phyloP scores from a whole-genome alignment of 2,797 vertebrate species.

The Pipistrellus kuhlii region DNA sequence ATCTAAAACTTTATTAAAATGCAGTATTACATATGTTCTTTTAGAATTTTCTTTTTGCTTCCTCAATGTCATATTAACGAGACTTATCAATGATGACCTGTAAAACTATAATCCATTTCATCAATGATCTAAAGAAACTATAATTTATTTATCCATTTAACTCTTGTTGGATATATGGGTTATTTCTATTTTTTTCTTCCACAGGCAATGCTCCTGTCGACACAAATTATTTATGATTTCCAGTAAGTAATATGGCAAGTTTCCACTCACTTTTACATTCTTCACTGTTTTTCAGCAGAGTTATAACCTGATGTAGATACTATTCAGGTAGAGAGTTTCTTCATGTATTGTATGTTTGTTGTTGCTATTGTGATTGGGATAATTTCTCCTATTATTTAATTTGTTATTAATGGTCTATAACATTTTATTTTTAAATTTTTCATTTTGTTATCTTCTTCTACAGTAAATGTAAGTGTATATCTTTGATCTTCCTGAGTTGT shows the following conservation, averaged over 20 bases:
- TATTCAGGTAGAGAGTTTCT: background rate
- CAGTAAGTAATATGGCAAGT: background rate
- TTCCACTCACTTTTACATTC: background rate
- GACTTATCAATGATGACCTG: background rate
- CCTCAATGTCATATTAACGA: background rate
- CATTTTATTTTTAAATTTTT: background rate
- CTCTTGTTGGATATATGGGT: background rate
- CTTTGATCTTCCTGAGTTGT: background rate
- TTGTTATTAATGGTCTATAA: background rate
- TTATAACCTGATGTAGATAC: background rate
- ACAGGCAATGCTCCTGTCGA: background rate
- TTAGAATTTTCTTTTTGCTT: background rate
- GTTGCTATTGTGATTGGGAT: background rate
- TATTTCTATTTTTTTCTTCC: background rate
- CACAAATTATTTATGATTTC: background rate
- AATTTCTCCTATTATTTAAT: background rate
- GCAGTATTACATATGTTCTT: background rate
- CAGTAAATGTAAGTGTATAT: background rate
- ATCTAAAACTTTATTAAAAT: background rate
- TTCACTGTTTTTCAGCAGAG: background rate
- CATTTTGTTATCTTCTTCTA: background rate
- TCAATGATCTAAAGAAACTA: background rate
- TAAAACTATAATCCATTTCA: background rate
- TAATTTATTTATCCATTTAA: background rate
- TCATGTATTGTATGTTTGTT: background rate